phyloP scores from a whole-genome alignment of 2,888 invertebrate genomes.

The Tetropium fuscum region DNA sequence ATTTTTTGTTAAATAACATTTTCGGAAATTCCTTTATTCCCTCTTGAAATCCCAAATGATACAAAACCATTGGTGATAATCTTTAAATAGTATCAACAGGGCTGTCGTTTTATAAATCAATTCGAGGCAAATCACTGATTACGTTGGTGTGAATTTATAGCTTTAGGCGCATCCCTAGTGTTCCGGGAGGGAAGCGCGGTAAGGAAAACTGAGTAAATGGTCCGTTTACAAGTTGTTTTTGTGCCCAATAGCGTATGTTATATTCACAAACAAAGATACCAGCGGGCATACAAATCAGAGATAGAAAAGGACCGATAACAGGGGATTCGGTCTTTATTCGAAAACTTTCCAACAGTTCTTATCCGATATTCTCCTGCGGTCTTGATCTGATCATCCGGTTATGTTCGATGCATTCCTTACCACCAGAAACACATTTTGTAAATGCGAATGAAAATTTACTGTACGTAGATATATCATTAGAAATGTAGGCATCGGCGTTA shows the following conservation, averaged over 20 bases:
- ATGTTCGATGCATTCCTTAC: constrained; percentile 45
- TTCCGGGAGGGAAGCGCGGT: constrained; percentile 42
- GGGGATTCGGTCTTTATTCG: constrained; percentile 50
- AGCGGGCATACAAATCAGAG: constrained; percentile 38
- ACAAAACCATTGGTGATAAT: too few species aligned
- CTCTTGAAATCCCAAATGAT: too few species aligned
- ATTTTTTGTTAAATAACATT: too few species aligned
- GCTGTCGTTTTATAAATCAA: constrained; percentile 13
- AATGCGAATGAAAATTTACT: too few species aligned
- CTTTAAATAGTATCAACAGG: constrained; percentile 1
- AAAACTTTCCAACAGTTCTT: constrained; percentile 55
- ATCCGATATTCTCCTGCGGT: constrained; percentile 46
- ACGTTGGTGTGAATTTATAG: constrained; percentile 35
- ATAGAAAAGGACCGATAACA: constrained; percentile 33
- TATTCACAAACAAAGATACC: constrained; percentile 45
- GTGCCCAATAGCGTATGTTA: constrained; percentile 52
- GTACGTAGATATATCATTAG: too few species aligned
- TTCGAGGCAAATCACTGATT: constrained; percentile 29
- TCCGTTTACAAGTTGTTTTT: constrained; percentile 58
- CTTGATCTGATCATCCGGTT: constrained; percentile 34
- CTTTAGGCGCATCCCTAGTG: constrained; percentile 18
- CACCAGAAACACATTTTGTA: too few species aligned
- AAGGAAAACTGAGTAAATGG: constrained; percentile 53
- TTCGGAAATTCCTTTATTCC: too few species aligned
- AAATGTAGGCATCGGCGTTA: too few species aligned